These are phyloP conservation scores for Danaus melanippus DNA, from an alignment of 1,140 invertebrate species.

Conservation along the genomic window DNA sequence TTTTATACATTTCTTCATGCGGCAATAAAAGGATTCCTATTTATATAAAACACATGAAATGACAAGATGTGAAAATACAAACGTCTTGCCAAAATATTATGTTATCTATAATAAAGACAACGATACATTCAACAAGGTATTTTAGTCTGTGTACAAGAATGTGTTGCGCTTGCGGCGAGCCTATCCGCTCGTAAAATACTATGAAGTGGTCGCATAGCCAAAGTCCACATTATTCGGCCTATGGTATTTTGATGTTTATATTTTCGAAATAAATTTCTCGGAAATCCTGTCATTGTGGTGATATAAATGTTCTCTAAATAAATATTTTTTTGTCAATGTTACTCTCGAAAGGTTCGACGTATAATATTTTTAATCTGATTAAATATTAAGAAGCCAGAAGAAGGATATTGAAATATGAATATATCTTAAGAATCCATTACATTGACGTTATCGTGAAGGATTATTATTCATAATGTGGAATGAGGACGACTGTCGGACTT, in stretches of 20 bases:
- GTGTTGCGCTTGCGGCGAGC: slow-evolving; percentile 19
- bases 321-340: slow-evolving; percentile 10
- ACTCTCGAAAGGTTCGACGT: slow-evolving; percentile 2
- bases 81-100: too few species aligned
- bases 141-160: slow-evolving; percentile 13
- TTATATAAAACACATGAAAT: too few species aligned
- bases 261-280: slow-evolving; percentile 8
- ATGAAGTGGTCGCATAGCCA: slow-evolving; percentile 19
- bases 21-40: too few species aligned
- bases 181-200: slow-evolving; percentile 32
- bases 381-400: slow-evolving; percentile 4
- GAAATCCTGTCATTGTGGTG: too few species aligned
- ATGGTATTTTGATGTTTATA: slow-evolving; percentile 14
- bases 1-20: too few species aligned
- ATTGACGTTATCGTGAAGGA: slow-evolving; percentile 28
- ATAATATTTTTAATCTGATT: slow-evolving; percentile 8
- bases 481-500: slow-evolving; percentile 35
- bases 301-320: too few species aligned
- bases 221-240: slow-evolving; percentile 10
- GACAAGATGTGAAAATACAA: too few species aligned
- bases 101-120: too few species aligned
- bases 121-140: too few species aligned
- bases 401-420: slow-evolving; percentile 9
- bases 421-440: slow-evolving; percentile 21
- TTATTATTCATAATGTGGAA: slow-evolving; percentile 42